Conservation (phyloP, 1,140 invertebrate species). For the Aricia agestis region DNA sequence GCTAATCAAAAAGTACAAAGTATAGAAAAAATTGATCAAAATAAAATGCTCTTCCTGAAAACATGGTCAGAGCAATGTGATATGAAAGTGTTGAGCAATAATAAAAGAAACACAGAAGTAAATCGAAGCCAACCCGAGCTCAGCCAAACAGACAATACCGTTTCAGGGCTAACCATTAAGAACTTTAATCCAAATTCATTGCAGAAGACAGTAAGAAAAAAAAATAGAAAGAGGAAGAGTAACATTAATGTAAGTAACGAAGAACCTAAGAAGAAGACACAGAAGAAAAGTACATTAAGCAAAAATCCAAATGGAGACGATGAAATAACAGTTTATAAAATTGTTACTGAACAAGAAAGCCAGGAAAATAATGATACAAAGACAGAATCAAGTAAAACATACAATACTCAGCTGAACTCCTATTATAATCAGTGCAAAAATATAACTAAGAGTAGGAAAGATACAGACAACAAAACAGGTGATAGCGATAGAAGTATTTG, state of each 20-base stretch:
- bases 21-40: not conserved
- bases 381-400: slow-evolving; percentile 18
- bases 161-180: not conserved
- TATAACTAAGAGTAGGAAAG: slow-evolving; percentile 10
- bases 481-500: not conserved
- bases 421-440: slow-evolving; percentile 29
- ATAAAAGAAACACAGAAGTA: not conserved
- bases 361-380: slow-evolving; percentile 12
- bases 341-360: slow-evolving; percentile 31
- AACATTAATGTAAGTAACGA: not conserved
- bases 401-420: slow-evolving; percentile 21
- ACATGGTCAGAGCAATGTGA: not conserved
- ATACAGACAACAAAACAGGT: slow-evolving; percentile 6
- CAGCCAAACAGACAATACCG: not conserved
- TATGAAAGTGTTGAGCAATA: not conserved
- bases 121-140: not conserved
- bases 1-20: not conserved
- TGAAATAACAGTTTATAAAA: slow-evolving; percentile 45
- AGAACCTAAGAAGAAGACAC: not conserved
- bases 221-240: not conserved
- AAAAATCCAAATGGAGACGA: slow-evolving; percentile 27
- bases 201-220: not conserved
- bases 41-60: not conserved
- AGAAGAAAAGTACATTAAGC: slow-evolving; percentile 21
- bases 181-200: not conserved